A percentile compares a stretch with the other conserved stretches of the same genome.
phyloP scores from a whole-genome alignment of 2,797 vertebrate genomes.

The Botia almorhae region DNA sequence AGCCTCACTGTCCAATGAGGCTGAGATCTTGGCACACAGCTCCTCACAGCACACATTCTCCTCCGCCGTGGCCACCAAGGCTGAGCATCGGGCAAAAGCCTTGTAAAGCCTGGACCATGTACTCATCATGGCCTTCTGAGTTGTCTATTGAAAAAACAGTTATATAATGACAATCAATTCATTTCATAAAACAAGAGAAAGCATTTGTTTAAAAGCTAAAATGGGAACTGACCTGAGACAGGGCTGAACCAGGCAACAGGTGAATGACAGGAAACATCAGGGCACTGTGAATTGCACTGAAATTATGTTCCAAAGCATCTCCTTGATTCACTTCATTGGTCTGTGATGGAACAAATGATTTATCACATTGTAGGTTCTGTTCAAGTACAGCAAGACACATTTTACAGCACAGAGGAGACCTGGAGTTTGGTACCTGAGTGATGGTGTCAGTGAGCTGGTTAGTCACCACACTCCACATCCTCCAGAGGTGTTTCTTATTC shows the following conservation, averaged over 20 bases:
- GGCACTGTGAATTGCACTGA: constrained; percentile 87
- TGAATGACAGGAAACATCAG: constrained; percentile 87
- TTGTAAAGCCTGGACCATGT: constrained; percentile 91
- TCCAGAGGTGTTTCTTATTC: constrained; percentile 88
- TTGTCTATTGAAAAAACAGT: constrained; percentile 70
- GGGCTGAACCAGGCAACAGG: constrained; percentile 75
- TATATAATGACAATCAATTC: not conserved
- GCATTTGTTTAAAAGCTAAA: not conserved
- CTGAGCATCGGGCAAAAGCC: constrained; percentile 90
- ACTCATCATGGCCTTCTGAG: constrained; percentile 83
- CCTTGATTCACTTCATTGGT: constrained; percentile 99
- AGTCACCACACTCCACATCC: constrained; percentile 90
- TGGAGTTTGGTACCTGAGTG: constrained; percentile 78
- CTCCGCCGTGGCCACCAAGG: constrained; percentile 92
- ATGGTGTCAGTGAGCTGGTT: constrained; percentile 87
- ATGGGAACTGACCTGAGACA: constrained; percentile 81
- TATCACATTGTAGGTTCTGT: not conserved
- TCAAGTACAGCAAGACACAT: not conserved
- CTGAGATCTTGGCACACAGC: constrained; percentile 83
- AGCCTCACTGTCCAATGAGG: constrained; percentile 72
- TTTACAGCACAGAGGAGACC: not conserved
- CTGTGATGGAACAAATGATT: constrained; percentile 69
- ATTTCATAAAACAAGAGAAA: not conserved
- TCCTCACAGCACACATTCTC: constrained; percentile 97
- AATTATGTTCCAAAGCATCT: constrained; percentile 97